phyloP scores from a whole-genome alignment of 2,888 invertebrate species.

The Tenthredo mesomela region DNA sequence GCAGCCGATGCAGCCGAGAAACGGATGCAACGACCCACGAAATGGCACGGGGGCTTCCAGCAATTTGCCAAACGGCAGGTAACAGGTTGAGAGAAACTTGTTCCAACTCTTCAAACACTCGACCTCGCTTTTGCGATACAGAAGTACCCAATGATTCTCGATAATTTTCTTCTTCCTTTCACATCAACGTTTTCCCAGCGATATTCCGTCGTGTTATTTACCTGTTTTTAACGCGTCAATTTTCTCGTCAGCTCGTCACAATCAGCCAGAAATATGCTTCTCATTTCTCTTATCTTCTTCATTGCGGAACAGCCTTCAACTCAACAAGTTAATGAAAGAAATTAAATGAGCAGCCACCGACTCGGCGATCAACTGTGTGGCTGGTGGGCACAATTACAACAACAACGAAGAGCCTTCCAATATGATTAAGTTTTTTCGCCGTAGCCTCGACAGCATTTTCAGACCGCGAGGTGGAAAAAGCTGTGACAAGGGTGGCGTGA shows the following conservation, averaged over 20 bases:
- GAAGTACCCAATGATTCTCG: not conserved
- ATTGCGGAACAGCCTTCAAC: not conserved
- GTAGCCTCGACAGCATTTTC: not conserved
- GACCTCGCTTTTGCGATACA: not conserved
- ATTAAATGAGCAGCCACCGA: not conserved
- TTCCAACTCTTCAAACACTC: not conserved
- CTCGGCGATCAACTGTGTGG: not conserved
- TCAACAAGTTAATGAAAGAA: not conserved
- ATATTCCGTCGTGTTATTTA: not conserved
- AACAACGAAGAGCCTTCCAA: not conserved
- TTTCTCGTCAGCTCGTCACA: not conserved
- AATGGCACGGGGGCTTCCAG: conserved; percentile 7
- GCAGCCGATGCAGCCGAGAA: not conserved
- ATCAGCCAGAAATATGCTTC: not conserved
- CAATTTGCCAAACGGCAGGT: conserved; percentile 23
- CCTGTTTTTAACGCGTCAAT: too few relatives aligned
- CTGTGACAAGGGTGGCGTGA: conserved; percentile 1
- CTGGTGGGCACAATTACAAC: not conserved
- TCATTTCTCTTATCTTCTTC: not conserved
- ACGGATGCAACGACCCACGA: conserved; percentile 26
- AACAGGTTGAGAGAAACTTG: not conserved
- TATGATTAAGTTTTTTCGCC: not conserved
- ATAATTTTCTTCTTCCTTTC: not conserved
- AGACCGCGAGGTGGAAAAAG: not conserved
- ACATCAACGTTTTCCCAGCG: not conserved